Percentiles rank a stretch among this genome's conserved stretches.
phyloP scores from a whole-genome alignment of 2,113 vertebrate genomes.

The Petrocephalus microphthalmus region DNA sequence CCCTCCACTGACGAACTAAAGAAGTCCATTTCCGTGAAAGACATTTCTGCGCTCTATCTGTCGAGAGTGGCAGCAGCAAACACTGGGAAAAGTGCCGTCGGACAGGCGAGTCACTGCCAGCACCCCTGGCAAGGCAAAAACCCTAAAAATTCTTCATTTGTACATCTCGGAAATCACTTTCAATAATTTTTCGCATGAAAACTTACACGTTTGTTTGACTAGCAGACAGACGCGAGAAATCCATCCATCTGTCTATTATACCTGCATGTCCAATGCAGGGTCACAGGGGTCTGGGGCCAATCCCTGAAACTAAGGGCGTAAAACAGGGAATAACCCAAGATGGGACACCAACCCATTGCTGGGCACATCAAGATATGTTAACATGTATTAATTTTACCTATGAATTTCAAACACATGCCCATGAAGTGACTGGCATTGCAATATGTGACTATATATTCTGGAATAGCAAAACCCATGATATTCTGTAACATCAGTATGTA shows the following conservation, averaged over 20 bases:
- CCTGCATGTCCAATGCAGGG: too few relatives aligned
- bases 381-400: too few relatives aligned
- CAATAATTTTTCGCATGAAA: neutral
- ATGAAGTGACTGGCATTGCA: too few relatives aligned
- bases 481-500: neutral
- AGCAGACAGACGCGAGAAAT: neutral
- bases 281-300: too few relatives aligned
- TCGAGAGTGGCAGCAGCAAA: constrained; percentile 52
- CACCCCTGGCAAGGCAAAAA: neutral
- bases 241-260: too few relatives aligned
- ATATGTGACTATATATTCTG: neutral
- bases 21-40: constrained; percentile 56
- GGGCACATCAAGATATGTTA: too few relatives aligned
- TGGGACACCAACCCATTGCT: too few relatives aligned
- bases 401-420: too few relatives aligned
- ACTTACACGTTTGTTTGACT: neutral
- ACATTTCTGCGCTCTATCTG: constrained; percentile 61
- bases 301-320: too few relatives aligned
- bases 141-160: neutral
- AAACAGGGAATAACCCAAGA: too few relatives aligned
- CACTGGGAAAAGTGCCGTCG: constrained; percentile 27
- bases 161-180: neutral
- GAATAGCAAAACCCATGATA: neutral
- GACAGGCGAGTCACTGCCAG: constrained; percentile 39
- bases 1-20: constrained; percentile 39